phyloP scores from a whole-genome alignment of 2,888 invertebrate genomes.

The Protodeltote pygarga region DNA sequence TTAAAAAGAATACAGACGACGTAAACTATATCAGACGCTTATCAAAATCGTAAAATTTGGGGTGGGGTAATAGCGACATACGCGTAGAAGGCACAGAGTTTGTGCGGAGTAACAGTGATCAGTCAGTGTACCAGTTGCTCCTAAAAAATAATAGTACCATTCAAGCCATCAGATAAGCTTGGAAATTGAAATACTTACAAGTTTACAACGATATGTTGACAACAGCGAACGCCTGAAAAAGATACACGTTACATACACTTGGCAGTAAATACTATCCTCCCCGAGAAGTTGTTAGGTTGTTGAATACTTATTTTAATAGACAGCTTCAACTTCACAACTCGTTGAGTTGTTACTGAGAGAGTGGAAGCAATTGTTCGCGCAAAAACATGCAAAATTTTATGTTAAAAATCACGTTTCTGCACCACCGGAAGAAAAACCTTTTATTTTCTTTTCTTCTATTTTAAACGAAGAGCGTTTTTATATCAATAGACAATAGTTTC shows the following conservation, averaged over 20 bases:
- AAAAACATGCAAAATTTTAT: slow-evolving; percentile 46
- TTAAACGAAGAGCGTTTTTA: slow-evolving; percentile 7
- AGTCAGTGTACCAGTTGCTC: slow-evolving; percentile 15
- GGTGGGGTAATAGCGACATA: slow-evolving; percentile 8
- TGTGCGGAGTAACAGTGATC: slow-evolving; percentile 26
- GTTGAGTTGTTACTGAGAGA: slow-evolving; percentile 17
- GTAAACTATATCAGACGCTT: slow-evolving; percentile 24
- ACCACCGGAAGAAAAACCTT: slow-evolving; percentile 30
- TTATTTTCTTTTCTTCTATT: slow-evolving; percentile 23
- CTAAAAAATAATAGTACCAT: slow-evolving; percentile 15
- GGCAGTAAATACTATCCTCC: slow-evolving; percentile 2
- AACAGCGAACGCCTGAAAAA: background rate
- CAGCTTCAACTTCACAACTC: slow-evolving; percentile 32
- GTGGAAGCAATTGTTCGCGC: slow-evolving; percentile 39
- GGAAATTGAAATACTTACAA: too few species aligned
- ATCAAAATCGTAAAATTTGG: slow-evolving; percentile 29
- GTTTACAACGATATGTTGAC: background rate
- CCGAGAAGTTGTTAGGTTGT: slow-evolving; percentile 4
- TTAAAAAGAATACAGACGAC: slow-evolving; percentile 16
- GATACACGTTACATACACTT: slow-evolving; percentile 1
- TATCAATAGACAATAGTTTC: too few species aligned
- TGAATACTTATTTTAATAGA: slow-evolving; percentile 33
- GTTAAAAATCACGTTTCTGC: slow-evolving; percentile 46
- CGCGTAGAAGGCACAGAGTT: slow-evolving; percentile 12
- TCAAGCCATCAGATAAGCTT: too few species aligned